Base-by-base conservation (phyloP, 2,888 invertebrate genomes). In the Meliscaeva auricollis region DNA sequence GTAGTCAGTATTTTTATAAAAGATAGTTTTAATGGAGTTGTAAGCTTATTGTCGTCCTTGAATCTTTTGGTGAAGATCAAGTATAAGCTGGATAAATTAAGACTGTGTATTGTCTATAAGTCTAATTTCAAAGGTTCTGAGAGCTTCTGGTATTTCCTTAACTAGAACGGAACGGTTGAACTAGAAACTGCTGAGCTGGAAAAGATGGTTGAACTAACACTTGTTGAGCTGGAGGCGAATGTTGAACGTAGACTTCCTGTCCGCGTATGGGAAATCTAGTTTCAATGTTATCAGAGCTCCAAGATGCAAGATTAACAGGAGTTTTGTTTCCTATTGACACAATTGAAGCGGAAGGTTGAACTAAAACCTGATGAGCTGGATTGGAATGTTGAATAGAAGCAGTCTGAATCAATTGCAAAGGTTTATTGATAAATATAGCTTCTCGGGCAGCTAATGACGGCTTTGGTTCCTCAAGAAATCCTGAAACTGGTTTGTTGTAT, bases 321-420 rank as follows among this genome's bases (percentile, higher is more conserved):
- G n/a, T n/a, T n/a, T n/a, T n/a, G n/a, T n/a, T n/a, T n/a, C n/a
- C n/a, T n/a, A n/a, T n/a, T n/a, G n/a, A n/a, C n/a, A n/a, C n/a
- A n/a, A n/a, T n/a, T n/a, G n/a, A n/a, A n/a, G 35, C 9, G 6
- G 64, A 41, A 56, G 60, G 52, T 50, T 66, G 58, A 26, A 58
- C 30, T 0, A 60, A 7, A 9, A 38, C 22, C 22, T 17, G 62
- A 9, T 62, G 62, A 46, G 7, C 8, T 35, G 44, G 44, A 26
- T 3, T 46, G n/a, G 58, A 13, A 22, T 22, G 13, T 38, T 38
- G 38, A 13, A 38, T 9, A 9, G 38, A 38, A 9, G n/a, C n/a
- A n/a, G n/a, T n/a, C 13, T 38, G 11, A 9, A 38, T 11, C 3
- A 11, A 13, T 38, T 6, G 0, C 9, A 38, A 3, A 3, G 38